A percentile compares a stretch with the other conserved stretches of the same genome.
Conservation (phyloP, 2,113 vertebrate species). For the Gymnarchus niloticus region DNA sequence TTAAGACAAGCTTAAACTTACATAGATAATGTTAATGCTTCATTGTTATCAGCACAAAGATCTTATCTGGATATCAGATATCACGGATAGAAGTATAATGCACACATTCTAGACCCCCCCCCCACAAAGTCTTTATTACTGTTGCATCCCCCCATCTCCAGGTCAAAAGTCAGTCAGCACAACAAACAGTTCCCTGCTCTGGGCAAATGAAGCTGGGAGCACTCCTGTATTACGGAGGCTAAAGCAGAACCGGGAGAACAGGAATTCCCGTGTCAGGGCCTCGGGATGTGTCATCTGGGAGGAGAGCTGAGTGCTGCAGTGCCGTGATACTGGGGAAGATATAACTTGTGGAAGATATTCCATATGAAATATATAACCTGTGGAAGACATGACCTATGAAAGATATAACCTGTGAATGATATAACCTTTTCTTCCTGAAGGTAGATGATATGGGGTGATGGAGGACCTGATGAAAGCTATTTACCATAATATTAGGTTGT, state of each 20-base stretch:
- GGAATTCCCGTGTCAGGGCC: slow-evolving; percentile 56
- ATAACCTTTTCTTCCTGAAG: neutral
- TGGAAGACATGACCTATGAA: too few species aligned
- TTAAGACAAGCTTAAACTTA: neutral
- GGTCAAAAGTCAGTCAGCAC: slow-evolving; percentile 32
- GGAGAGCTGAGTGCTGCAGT: slow-evolving; percentile 35
- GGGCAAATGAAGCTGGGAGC: slow-evolving; percentile 38
- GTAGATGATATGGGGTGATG: neutral
- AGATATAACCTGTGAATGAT: too few species aligned
- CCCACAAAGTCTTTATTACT: neutral
- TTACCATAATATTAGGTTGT: neutral
- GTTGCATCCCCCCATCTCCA: neutral
- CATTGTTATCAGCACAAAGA: neutral
- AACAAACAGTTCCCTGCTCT: slow-evolving; percentile 33
- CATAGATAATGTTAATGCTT: neutral
- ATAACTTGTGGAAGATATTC: neutral
- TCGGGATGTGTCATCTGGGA: slow-evolving; percentile 48
- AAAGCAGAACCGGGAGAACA: slow-evolving; percentile 59
- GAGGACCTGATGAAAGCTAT: neutral
- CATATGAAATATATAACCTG: neutral
- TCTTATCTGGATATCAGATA: neutral
- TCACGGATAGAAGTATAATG: neutral
- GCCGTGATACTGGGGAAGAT: neutral
- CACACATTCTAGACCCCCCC: neutral
- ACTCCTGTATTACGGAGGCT: slow-evolving; percentile 60